Conservation (phyloP, 2,113 vertebrate genomes). For the Sclerurus mexicanus region DNA sequence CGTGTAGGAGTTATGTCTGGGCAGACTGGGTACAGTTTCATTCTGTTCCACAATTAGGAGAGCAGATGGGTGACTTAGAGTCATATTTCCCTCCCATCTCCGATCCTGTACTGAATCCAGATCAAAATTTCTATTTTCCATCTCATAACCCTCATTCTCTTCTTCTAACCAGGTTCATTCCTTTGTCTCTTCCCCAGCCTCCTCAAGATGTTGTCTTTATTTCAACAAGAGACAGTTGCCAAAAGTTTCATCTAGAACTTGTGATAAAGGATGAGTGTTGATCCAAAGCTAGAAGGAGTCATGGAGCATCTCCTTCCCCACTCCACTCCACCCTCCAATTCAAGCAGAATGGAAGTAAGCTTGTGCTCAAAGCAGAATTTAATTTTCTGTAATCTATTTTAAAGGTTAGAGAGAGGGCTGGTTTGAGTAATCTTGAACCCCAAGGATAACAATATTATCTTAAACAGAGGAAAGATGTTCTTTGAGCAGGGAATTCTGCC, state of each 20-base stretch:
- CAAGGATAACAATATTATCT: not conserved
- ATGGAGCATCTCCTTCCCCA: not conserved
- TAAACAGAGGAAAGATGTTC: not conserved
- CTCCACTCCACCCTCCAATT: not conserved
- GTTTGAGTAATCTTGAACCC: not conserved
- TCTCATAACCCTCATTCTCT: not conserved
- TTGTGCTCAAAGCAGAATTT: not conserved
- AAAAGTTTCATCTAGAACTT: not conserved
- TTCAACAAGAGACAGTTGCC: not conserved
- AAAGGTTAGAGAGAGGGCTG: not conserved
- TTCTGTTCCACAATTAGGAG: constrained; percentile 63
- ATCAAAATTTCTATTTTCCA: constrained; percentile 48
- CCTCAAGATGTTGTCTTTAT: not conserved
- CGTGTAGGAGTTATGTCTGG: constrained; percentile 63
- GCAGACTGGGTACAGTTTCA: constrained; percentile 61
- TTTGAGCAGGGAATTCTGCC: not conserved
- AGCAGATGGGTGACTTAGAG: constrained; percentile 66
- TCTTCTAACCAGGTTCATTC: not conserved
- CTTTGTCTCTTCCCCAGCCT: not conserved
- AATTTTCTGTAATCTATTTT: not conserved
- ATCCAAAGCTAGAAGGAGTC: not conserved
- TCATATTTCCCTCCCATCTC: constrained; percentile 46
- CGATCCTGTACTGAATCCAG: constrained; percentile 51
- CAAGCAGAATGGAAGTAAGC: not conserved
- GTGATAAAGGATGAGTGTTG: not conserved